Evolutionary conservation across 2,797 vertebrate species (phyloP).

Genomic region (Pelobates cultripes): DNA sequence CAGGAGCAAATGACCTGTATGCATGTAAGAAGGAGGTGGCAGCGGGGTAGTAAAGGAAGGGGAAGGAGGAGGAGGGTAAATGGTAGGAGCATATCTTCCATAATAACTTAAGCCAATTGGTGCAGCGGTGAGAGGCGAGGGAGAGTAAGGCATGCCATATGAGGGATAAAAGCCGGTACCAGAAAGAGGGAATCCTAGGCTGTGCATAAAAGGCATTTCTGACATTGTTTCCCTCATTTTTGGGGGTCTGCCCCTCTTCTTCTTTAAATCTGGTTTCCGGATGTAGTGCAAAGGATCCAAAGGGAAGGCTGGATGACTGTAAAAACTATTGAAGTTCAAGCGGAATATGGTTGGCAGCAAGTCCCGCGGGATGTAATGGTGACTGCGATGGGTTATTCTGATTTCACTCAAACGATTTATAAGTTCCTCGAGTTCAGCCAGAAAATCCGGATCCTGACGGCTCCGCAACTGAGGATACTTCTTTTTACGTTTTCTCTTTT

Average conservation of each 20-base stretch:
- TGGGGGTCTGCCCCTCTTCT: conserved; percentile 89
- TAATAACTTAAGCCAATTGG: conserved; percentile 93
- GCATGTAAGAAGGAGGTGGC: conserved; percentile 89
- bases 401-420: conserved; percentile 87
- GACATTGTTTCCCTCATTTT: conserved; percentile 96
- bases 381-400: conserved; percentile 87
- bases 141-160: conserved; percentile 94
- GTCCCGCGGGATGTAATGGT: conserved; percentile 91
- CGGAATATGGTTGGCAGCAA: conserved; percentile 92
- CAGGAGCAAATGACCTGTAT: conserved; percentile 90
- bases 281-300: conserved; percentile 92
- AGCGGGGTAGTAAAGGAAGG: conserved; percentile 85
- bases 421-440: conserved; percentile 90
- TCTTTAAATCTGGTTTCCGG: conserved; percentile 87
- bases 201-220: conserved; percentile 94
- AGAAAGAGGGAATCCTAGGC: conserved; percentile 90
- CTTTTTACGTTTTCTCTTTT: conserved; percentile 94
- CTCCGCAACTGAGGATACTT: conserved; percentile 90
- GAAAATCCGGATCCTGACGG: conserved; percentile 90
- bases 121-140: conserved; percentile 78
- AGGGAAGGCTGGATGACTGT: conserved; percentile 89
- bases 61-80: conserved; percentile 89
- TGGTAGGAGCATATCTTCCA: conserved; percentile 85
- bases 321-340: conserved; percentile 96
- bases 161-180: conserved; percentile 90